These are phyloP conservation scores for Mamestra brassicae DNA, from an alignment of 2,888 invertebrate species.

Conservation along the genomic window DNA sequence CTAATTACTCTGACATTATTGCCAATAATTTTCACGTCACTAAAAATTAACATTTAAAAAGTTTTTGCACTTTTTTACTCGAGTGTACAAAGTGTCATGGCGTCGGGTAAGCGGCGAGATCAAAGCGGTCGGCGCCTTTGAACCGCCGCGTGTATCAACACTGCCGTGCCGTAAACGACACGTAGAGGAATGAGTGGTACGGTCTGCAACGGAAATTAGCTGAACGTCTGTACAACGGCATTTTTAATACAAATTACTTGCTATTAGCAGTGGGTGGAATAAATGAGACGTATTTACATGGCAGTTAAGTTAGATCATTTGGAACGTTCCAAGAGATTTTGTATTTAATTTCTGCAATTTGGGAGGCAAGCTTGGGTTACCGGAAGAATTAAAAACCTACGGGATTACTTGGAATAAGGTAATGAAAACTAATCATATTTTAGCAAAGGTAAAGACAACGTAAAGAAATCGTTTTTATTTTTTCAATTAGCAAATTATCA, in stretches of 20 bases:
- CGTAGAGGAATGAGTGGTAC: constrained; percentile 72
- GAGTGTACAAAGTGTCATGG: constrained; percentile 74
- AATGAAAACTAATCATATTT: too few species aligned
- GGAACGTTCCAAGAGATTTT: constrained; percentile 21
- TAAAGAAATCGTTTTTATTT: too few species aligned
- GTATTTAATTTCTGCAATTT: background rate
- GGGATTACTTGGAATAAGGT: background rate
- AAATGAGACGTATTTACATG: constrained; percentile 46
- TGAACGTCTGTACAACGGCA: constrained; percentile 42
- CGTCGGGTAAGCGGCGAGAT: constrained; percentile 77
- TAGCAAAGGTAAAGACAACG: too few species aligned
- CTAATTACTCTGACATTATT: constrained; percentile 65
- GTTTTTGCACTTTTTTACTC: constrained; percentile 69
- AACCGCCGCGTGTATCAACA: constrained; percentile 76
- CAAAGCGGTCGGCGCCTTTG: constrained; percentile 82
- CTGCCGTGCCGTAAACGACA: constrained; percentile 78
- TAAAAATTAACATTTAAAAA: constrained; percentile 68
- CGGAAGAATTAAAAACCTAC: background rate
- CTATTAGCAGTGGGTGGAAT: constrained; percentile 45
- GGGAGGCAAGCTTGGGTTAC: background rate
- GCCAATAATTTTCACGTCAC: constrained; percentile 67
- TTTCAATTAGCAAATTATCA: too few species aligned
- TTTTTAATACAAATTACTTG: constrained; percentile 59
- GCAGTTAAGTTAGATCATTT: constrained; percentile 52
- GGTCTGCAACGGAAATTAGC: constrained; percentile 65